Base-by-base conservation (phyloP, 2,888 invertebrate genomes). In the Rhagium mordax region DNA sequence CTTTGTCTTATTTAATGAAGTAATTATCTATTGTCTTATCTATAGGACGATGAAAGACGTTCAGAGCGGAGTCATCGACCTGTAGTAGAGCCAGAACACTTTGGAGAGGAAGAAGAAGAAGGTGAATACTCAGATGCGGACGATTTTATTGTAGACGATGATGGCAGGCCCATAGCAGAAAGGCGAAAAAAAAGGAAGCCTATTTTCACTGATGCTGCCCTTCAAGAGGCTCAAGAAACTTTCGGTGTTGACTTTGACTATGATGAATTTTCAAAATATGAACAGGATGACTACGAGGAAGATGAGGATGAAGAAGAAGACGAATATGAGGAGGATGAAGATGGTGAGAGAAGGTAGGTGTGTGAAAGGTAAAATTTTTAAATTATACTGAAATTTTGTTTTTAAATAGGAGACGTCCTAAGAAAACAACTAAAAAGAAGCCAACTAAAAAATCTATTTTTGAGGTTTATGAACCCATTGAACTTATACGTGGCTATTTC, bases 161-260 rank as follows among this genome's bases (percentile, higher is more conserved):
- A 98, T 83, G 98, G 96, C 0, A 90, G 94, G 79, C 97, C 97
- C 0, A 94, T 97, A 72, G 92, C 94, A 6, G 95, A 94, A 77
- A 93, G 94, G 78, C 93, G 94, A 83, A 95, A 93, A 86, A 95
- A 94, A 83, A 90, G 94, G 15, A 94, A 93, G 82, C 94, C 93
- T 13, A 94, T 96, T 79, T 96, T 95, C 84, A 94, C 94, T 59
- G 96, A 97, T 88, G 95, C 95, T 10, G 96, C 96, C 0, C 89
- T 98, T 16, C 98, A 98, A 92, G 97, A 99, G 87, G 99, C 99
- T 67, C 98, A 98, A 87, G 99, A 99, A 86, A 98, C 99, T 79
- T 99, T 99, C 86, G 99, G 99, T 27, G 98, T 98, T n/a, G 99
- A 99, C 87, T 98, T 99, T 88, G 98, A 97, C 85, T 97, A 95